Evolutionary conservation across 2,113 vertebrate genomes (phyloP).

Genomic region (Syngnathus scovelli): DNA sequence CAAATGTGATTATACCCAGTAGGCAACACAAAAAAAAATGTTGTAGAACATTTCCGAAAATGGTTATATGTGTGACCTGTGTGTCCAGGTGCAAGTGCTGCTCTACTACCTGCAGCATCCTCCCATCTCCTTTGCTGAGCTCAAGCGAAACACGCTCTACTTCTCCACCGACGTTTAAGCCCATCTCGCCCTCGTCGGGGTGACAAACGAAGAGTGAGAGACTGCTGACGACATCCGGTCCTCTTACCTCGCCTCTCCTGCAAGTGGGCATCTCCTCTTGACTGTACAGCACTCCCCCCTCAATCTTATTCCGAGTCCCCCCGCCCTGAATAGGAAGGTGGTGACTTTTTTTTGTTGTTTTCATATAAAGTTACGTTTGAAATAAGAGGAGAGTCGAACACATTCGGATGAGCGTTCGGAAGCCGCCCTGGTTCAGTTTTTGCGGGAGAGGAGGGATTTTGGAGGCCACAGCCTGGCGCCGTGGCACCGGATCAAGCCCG

Average conservation of each 20-base stretch:
- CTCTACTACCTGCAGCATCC: slow-evolving; percentile 97
- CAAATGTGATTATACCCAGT: background rate
- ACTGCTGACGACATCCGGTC: slow-evolving; percentile 23
- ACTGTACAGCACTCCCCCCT: slow-evolving; percentile 49
- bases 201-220: slow-evolving; percentile 34
- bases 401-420: slow-evolving; percentile 11
- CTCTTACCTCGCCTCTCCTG: slow-evolving; percentile 36
- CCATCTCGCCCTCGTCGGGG: slow-evolving; percentile 30
- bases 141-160: slow-evolving; percentile 94
- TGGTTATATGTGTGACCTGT: background rate
- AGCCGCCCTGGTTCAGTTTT: slow-evolving; percentile 15
- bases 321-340: slow-evolving; percentile 5
- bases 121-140: slow-evolving; percentile 88
- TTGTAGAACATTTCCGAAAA: background rate
- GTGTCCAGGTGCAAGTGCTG: slow-evolving; percentile 89
- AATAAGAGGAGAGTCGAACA: too few relatives aligned
- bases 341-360: slow-evolving; percentile 22
- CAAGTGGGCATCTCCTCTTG: slow-evolving; percentile 47
- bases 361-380: slow-evolving; percentile 13
- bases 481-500: slow-evolving; percentile 19
- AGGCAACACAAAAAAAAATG: background rate
- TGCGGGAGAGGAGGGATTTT: background rate
- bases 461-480: slow-evolving; percentile 24
- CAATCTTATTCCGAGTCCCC: too few relatives aligned
- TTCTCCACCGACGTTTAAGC: slow-evolving; percentile 96